These are phyloP conservation scores for Sycophila sp. DNA, from an alignment of 1,140 invertebrate genomes.

Conservation along the genomic window DNA sequence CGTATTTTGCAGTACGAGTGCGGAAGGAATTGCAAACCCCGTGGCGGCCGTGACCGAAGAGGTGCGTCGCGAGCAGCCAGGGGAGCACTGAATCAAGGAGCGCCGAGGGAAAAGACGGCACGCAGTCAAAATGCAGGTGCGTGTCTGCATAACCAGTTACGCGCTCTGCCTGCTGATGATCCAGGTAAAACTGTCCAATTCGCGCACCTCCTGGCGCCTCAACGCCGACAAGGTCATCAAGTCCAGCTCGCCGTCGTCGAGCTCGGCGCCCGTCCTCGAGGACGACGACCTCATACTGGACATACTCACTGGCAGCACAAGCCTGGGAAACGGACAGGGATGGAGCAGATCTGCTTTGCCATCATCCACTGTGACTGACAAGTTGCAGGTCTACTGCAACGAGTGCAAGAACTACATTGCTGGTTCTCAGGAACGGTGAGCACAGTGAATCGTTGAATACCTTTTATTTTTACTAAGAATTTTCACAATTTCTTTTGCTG, in stretches of 20 bases:
- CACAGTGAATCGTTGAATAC: constrained; percentile 3
- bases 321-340: constrained; percentile 51
- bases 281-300: constrained; percentile 55
- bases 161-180: constrained; percentile 59
- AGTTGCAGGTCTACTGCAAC: constrained; percentile 56
- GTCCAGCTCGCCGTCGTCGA: constrained; percentile 21
- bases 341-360: constrained; percentile 59
- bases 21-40: too few relatives aligned
- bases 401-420: constrained; percentile 55
- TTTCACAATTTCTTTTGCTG: too few relatives aligned
- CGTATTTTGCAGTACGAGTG: too few relatives aligned
- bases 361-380: constrained; percentile 52
- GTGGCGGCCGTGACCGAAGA: too few relatives aligned
- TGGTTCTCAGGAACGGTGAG: constrained; percentile 55
- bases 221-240: constrained; percentile 61
- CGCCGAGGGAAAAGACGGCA: not conserved
- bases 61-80: too few relatives aligned
- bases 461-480: too few relatives aligned
- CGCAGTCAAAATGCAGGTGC: constrained; percentile 50
- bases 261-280: constrained; percentile 49
- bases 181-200: constrained; percentile 59
- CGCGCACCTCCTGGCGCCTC: constrained; percentile 60
- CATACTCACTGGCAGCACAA: constrained; percentile 54
- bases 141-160: constrained; percentile 50
- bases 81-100: too few relatives aligned